A percentile compares a stretch with the other conserved stretches of the same genome.
These are phyloP conservation scores for Zosterops hypoxanthus DNA, from an alignment of 2,113 vertebrate species.

Conservation along the genomic window DNA sequence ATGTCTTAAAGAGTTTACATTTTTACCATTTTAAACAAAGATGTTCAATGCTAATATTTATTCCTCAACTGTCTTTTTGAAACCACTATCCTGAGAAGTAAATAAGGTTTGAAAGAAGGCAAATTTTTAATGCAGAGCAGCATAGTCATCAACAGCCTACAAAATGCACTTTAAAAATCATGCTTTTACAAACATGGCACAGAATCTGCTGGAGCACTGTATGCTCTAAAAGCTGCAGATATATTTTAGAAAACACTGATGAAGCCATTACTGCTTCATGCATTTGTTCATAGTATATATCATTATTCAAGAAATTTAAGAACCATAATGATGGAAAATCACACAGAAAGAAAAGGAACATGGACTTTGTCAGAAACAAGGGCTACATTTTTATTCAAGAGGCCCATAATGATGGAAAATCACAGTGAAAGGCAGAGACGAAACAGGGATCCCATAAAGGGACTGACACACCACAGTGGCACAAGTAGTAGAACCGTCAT, in stretches of 20 bases:
- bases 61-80: neutral
- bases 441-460: slow-evolving; percentile 78
- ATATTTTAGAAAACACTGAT: slow-evolving; percentile 78
- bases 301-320: slow-evolving; percentile 87
- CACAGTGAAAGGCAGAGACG: slow-evolving; percentile 77
- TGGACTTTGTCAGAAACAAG: slow-evolving; percentile 81
- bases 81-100: slow-evolving; percentile 29
- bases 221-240: slow-evolving; percentile 58
- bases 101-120: slow-evolving; percentile 26
- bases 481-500: slow-evolving; percentile 72
- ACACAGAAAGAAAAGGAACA: slow-evolving; percentile 81
- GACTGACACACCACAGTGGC: slow-evolving; percentile 66
- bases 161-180: slow-evolving; percentile 64
- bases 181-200: slow-evolving; percentile 64
- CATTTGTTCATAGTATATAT: slow-evolving; percentile 80
- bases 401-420: slow-evolving; percentile 83
- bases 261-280: slow-evolving; percentile 78
- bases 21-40: slow-evolving; percentile 14
- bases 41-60: neutral
- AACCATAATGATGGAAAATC: slow-evolving; percentile 83
- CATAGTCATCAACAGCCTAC: slow-evolving; percentile 23
- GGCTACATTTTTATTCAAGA: slow-evolving; percentile 87
- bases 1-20: neutral
- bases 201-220: slow-evolving; percentile 32
- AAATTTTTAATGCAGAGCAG: slow-evolving; percentile 63